These are phyloP conservation scores for Neogobius melanostomus DNA, from an alignment of 2,113 vertebrate species.

Conservation along the genomic window DNA sequence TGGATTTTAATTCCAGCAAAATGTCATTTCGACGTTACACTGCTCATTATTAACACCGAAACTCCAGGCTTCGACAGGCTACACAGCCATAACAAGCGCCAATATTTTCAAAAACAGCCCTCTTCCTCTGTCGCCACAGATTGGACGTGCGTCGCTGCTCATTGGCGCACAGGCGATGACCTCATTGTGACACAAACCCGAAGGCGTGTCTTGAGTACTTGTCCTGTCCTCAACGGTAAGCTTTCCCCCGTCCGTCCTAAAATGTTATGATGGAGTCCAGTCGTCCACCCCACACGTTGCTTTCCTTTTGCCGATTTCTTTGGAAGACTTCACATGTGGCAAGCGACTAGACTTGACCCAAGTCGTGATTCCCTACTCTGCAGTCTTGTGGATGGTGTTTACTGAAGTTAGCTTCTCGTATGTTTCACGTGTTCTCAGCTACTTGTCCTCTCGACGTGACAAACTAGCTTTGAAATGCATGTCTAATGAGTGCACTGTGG, in stretches of 20 bases:
- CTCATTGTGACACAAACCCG: neutral
- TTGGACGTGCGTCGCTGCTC: conserved; percentile 46
- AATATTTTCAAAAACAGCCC: conserved; percentile 76
- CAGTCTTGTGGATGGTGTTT: neutral
- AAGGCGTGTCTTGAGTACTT: neutral
- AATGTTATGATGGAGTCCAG: neutral
- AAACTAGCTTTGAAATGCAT: neutral
- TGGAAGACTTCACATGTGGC: neutral
- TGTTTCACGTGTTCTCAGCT: conserved; percentile 3
- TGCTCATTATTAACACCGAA: neutral
- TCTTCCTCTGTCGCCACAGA: conserved; percentile 47
- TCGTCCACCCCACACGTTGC: too few relatives aligned
- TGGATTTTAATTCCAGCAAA: neutral
- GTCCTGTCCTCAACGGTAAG: conserved; percentile 49
- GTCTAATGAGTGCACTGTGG: neutral
- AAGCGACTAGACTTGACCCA: neutral
- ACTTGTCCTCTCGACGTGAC: neutral
- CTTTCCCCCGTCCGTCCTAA: neutral
- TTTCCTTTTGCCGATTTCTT: neutral
- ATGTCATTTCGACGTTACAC: neutral
- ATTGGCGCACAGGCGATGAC: conserved; percentile 8
- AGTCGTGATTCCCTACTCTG: neutral
- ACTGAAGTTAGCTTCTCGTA: neutral
- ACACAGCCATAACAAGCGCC: conserved; percentile 47
- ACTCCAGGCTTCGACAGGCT: neutral